A percentile compares a stretch with the other conserved stretches of the same genome.
phyloP scores from a whole-genome alignment of 2,888 invertebrate species.

The Drosophila antonietae region DNA sequence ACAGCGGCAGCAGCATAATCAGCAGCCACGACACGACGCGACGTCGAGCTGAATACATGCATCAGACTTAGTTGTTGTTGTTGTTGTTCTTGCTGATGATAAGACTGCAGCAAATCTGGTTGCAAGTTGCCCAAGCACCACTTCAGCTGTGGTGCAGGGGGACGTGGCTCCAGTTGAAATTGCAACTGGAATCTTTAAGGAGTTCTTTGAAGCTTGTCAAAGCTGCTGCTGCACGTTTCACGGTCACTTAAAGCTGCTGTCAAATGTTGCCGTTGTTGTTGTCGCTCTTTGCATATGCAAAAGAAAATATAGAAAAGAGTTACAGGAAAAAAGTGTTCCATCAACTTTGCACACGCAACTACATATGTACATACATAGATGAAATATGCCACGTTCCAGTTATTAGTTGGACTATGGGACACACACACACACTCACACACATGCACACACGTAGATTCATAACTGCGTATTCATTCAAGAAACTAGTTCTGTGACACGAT shows the following conservation, averaged over 20 bases:
- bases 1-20: conserved; percentile 28
- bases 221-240: conserved; percentile 39
- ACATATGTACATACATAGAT: conserved; percentile 46
- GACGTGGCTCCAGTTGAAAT: conserved; percentile 29
- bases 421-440: background rate
- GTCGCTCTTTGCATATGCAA: conserved; percentile 19
- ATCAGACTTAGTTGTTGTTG: background rate
- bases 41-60: background rate
- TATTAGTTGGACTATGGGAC: conserved; percentile 47
- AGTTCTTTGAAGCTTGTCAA: conserved; percentile 28
- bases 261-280: conserved; percentile 13
- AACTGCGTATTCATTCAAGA: background rate
- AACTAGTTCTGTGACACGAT: background rate
- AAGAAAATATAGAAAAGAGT: conserved; percentile 5
- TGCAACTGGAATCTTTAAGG: conserved; percentile 4
- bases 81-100: conserved; percentile 26
- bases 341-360: conserved; percentile 23
- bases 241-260: conserved; percentile 25
- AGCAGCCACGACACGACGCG: conserved; percentile 12
- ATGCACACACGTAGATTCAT: background rate
- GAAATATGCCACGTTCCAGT: conserved; percentile 54
- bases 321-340: conserved; percentile 2
- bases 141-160: background rate
- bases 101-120: conserved; percentile 31
- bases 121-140: background rate